Conservation (phyloP, 2,113 vertebrate genomes). For the Solenodon paradoxus region DNA sequence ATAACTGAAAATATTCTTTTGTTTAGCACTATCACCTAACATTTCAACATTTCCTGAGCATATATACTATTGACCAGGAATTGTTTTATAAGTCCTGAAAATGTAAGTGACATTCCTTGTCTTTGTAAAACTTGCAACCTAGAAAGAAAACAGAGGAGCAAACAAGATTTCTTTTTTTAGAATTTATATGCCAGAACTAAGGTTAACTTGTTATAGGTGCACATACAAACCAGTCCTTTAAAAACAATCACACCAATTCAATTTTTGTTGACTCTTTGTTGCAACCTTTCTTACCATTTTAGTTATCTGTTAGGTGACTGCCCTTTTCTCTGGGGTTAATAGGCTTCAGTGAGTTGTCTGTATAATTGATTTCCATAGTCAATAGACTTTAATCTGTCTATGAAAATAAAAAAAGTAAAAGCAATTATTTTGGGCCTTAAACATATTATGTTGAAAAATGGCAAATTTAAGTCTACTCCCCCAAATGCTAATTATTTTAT, state of each 20-base stretch:
- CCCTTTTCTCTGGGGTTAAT: no score
- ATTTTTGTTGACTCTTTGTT: no score
- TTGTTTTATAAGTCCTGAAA: no score
- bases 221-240: background rate
- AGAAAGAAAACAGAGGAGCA: background rate
- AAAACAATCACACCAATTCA: background rate
- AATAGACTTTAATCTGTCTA: no score
- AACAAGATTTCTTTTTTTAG: background rate
- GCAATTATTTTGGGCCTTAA: background rate
- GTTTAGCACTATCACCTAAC: background rate
- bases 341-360: no score
- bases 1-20: background rate
- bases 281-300: no score
- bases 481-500: background rate
- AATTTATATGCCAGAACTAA: background rate
- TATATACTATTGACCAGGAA: background rate
- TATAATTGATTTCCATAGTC: no score
- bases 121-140: background rate
- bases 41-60: background rate
- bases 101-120: background rate
- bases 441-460: background rate
- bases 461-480: background rate
- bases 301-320: no score
- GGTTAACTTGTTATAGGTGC: background rate
- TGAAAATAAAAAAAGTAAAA: no score